Base-by-base conservation (phyloP, 2,888 invertebrate species). In the Bombylius major region DNA sequence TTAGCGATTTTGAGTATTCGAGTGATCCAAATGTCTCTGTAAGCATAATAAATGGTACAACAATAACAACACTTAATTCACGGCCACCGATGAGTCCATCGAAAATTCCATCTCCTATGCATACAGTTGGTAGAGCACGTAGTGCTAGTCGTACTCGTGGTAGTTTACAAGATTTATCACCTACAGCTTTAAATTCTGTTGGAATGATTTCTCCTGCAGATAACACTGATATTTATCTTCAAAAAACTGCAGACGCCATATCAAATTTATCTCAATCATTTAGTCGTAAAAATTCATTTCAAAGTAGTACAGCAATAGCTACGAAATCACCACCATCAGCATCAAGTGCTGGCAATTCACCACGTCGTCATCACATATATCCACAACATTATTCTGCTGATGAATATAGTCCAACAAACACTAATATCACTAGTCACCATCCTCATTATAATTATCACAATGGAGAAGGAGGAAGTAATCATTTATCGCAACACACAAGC, bases 81-180 rank as follows among this genome's bases (percentile, higher is more conserved):
- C 65, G 65, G 5, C 73, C 74, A 13, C 74, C 75, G 4, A 69
- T 72, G 56, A 80, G 82, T 47, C 80, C 84, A 14, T 81, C 84
- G 4, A 87, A 87, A 72, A 88, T 89, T 67, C 89, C 89, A 5
- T 88, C 88, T 54, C 89, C 89, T 5, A 79, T 87, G 60, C 84
- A 85, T 64, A 80, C 82, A 1, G 67, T 83, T 14, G 75, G 82
- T 39, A 77, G 81, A 54, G 66, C 69, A 54, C 69, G 75, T 54
- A 66, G 76, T 71, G 69, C 69, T 58, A 64, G 75, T 65, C 66
- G 79, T 71, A 61, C 54, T 54, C 66, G 72, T 14, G 65, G 69
- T 4, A 67, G 69, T 48, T 51, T 70, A 32, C 70, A 70, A 42
- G 65, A 63, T 48, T 56, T 60, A 45, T 62, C 60, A 23, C 60